Percentiles rank a stretch among this genome's conserved stretches.
phyloP scores from a whole-genome alignment of 2,113 vertebrate species.

The Monarcha castaneiventris region DNA sequence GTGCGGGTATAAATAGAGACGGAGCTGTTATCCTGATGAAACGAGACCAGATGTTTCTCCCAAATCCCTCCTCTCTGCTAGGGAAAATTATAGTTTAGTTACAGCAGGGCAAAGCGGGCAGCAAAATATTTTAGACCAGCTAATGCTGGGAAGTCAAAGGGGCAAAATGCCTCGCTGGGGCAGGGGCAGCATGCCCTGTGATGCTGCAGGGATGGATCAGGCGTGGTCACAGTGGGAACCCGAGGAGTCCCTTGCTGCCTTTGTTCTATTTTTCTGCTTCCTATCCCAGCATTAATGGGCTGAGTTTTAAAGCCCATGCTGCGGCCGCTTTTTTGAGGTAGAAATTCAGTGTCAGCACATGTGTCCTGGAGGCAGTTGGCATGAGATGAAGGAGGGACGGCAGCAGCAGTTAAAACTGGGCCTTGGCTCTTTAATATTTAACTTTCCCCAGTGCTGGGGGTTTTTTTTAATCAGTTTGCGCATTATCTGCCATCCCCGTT shows the following conservation, averaged over 20 bases:
- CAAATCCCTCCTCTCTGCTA: slow-evolving; percentile 60
- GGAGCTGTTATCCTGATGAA: slow-evolving; percentile 65
- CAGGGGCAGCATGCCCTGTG: neutral
- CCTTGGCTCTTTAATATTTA: slow-evolving; percentile 66
- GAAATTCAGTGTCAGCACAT: slow-evolving; percentile 50
- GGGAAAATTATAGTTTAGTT: slow-evolving; percentile 60
- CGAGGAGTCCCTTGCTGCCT: neutral
- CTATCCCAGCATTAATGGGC: neutral
- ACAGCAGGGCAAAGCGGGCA: slow-evolving; percentile 39
- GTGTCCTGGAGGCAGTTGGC: slow-evolving; percentile 63
- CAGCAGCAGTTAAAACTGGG: slow-evolving; percentile 48
- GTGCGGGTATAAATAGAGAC: slow-evolving; percentile 69
- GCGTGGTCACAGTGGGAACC: neutral
- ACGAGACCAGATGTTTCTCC: slow-evolving; percentile 75
- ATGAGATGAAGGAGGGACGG: slow-evolving; percentile 55
- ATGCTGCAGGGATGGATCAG: neutral
- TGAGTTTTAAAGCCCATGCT: slow-evolving; percentile 24
- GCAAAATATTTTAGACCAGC: slow-evolving; percentile 35
- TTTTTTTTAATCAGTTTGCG: slow-evolving; percentile 29
- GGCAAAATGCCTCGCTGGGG: neutral
- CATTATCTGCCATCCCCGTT: slow-evolving; percentile 26
- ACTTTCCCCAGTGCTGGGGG: neutral
- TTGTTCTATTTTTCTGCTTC: slow-evolving; percentile 31
- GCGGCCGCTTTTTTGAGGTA: neutral
- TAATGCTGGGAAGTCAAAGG: slow-evolving; percentile 24